Percentiles rank a stretch among this genome's conserved stretches.
These are phyloP conservation scores for Valencia hispanica DNA, from an alignment of 2,797 vertebrate species.

Conservation along the genomic window DNA sequence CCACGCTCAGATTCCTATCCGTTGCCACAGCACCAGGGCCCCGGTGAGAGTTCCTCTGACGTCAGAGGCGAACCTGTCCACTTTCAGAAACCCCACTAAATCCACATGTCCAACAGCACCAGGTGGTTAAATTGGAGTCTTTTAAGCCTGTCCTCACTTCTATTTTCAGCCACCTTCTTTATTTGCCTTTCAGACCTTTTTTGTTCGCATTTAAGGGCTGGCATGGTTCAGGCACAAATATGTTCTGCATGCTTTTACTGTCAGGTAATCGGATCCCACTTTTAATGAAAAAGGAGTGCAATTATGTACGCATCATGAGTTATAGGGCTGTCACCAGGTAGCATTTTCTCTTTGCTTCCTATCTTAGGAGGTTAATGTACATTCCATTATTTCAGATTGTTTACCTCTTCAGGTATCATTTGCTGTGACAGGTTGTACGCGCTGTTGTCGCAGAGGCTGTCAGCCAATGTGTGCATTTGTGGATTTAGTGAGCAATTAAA, in stretches of 20 bases:
- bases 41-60: conserved; percentile 50
- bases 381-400: conserved; percentile 1
- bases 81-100: conserved; percentile 47
- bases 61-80: conserved; percentile 55
- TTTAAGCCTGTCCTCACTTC: conserved; percentile 20
- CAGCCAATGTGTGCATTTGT: not conserved
- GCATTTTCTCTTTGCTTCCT: not conserved
- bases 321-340: not conserved
- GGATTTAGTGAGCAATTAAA: not conserved
- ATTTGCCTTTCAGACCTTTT: conserved; percentile 10
- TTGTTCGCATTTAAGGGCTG: conserved; percentile 21
- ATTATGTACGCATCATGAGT: not conserved
- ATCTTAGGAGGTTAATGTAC: conserved; percentile 6
- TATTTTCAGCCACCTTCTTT: conserved; percentile 26
- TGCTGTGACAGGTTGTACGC: conserved; percentile 7
- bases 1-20: conserved; percentile 29
- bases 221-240: conserved; percentile 14
- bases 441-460: conserved; percentile 1
- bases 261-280: conserved; percentile 1
- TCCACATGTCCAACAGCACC: conserved; percentile 47
- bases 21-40: conserved; percentile 55
- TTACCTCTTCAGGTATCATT: conserved; percentile 5
- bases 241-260: conserved; percentile 1
- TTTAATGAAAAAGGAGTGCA: conserved; percentile 1
- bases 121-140: conserved; percentile 51